Percentiles rank a stretch among this genome's conserved stretches.
Conservation (phyloP, 2,113 vertebrate genomes). For the Sterrhoptilus dennistouni region DNA sequence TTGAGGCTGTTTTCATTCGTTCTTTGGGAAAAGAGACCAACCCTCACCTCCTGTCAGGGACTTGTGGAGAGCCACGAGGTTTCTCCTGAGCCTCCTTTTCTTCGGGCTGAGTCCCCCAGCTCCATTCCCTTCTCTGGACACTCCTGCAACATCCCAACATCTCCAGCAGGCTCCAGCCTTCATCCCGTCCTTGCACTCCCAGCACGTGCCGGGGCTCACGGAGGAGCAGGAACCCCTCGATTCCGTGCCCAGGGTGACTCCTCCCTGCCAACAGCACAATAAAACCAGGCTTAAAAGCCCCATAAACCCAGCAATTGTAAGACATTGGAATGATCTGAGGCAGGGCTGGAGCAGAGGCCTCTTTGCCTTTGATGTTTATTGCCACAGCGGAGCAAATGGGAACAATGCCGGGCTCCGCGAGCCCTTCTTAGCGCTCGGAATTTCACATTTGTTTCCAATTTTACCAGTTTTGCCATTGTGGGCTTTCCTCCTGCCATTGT, state of each 20-base stretch:
- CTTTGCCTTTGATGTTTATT: constrained; percentile 71
- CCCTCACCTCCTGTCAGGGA: not conserved
- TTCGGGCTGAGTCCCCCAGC: not conserved
- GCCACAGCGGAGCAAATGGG: constrained; percentile 23
- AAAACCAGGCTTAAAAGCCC: constrained; percentile 41
- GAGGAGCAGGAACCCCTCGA: rapidly evolving
- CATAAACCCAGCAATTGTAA: constrained; percentile 19
- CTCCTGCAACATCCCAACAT: not conserved
- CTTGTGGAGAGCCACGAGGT: not conserved
- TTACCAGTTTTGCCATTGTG: constrained; percentile 61
- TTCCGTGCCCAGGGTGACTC: not conserved
- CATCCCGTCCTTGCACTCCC: not conserved
- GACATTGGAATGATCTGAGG: not conserved
- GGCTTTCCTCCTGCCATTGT: constrained; percentile 75
- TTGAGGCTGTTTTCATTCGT: not conserved
- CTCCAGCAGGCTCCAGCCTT: not conserved
- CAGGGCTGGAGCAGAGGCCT: constrained; percentile 51
- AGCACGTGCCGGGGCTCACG: rapidly evolving
- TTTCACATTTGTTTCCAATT: constrained; percentile 78
- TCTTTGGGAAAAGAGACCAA: not conserved
- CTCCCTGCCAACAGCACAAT: not conserved
- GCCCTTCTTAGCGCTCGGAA: constrained; percentile 13
- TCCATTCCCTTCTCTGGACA: not conserved
- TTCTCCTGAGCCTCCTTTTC: not conserved
- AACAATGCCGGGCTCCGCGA: constrained; percentile 48